Base-by-base conservation (phyloP, 2,888 invertebrate genomes). In the Platynereis dumerilii region DNA sequence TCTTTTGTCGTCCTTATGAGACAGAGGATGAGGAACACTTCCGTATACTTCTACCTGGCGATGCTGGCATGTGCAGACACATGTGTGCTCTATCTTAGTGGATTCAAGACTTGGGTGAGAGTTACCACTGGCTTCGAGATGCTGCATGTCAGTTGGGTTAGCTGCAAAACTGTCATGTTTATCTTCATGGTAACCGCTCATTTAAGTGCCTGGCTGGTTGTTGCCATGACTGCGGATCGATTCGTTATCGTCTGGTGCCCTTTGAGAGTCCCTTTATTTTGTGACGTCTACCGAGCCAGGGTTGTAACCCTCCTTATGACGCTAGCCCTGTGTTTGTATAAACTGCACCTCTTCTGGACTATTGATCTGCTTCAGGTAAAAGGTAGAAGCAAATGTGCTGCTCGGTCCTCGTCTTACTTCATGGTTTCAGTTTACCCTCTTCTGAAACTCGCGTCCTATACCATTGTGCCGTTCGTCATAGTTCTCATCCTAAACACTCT, bases 21-120 rank as follows among this genome's bases (percentile, higher is more conserved):
- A 12, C 64, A 76, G 7, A 75, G 76, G 56, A 78, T 81, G 77
- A 65, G 77, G 45, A 76, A 73, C 48, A 80, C 78, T 1, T 78
- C 79, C 20, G 78, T 80, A 1, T 79, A 76, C 63, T 77, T 80
- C 67, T 81, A 80, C 66, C 69, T 81, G 58, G 77, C 79, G 2
- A 66, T 75, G 7, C 68, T 81, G 28, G 79, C 81, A 0, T 65
- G 76, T 20, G 78, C 78, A 5, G 81, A 81, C 69, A 79, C 78
- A 0, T 56, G 72, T 0, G 77, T 80, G 7, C 69, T 81, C 12
- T 76, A 77, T 65, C 67, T 76, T n/a, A 80, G 79, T 68, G 80
- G 75, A 20, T 74, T 80, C 34, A 78, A 80, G 66, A 80, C 80
- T 0, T 81, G 80, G 79, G 69, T 80, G n/a, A 69, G 76, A 2